Percentiles rank a stretch among this genome's conserved stretches.
Conservation (phyloP, 2,797 vertebrate species). For the Chiroxiphia lanceolata region DNA sequence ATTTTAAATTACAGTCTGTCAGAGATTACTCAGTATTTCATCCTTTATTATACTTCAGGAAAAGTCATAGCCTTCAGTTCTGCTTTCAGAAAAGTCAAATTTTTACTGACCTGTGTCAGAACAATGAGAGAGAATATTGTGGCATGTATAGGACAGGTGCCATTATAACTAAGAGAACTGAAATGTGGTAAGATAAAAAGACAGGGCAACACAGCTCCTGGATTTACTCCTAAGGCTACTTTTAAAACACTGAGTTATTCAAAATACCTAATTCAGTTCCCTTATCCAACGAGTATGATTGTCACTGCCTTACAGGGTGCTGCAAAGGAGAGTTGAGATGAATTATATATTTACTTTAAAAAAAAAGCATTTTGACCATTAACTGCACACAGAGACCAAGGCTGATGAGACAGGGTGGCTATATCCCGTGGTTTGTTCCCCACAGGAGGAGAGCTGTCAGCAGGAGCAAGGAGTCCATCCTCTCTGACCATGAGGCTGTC, state of each 20-base stretch:
- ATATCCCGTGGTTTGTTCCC: neutral
- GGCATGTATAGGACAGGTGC: neutral
- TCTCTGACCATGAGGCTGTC: constrained; percentile 77
- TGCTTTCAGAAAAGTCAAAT: constrained; percentile 8
- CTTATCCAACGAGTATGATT: neutral
- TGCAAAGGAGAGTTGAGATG: neutral
- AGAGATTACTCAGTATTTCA: neutral
- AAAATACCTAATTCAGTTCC: neutral
- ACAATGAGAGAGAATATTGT: neutral
- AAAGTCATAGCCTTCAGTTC: constrained; percentile 5
- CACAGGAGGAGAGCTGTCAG: constrained; percentile 84
- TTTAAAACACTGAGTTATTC: neutral
- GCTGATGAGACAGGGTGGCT: neutral
- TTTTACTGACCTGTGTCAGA: constrained; percentile 26
- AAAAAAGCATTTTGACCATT: neutral
- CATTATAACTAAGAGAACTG: neutral
- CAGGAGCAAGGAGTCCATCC: constrained; percentile 89
- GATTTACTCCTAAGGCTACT: neutral
- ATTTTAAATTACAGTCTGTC: neutral
- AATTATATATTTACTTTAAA: neutral
- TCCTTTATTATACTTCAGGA: neutral
- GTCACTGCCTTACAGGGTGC: neutral
- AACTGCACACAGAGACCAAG: neutral
- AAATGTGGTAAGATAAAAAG: neutral
- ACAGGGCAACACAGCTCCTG: neutral